Percentiles rank a stretch among this genome's conserved stretches.
These are phyloP conservation scores for Pemphigus obesinymphae DNA, from an alignment of 1,140 invertebrate genomes.

Conservation along the genomic window DNA sequence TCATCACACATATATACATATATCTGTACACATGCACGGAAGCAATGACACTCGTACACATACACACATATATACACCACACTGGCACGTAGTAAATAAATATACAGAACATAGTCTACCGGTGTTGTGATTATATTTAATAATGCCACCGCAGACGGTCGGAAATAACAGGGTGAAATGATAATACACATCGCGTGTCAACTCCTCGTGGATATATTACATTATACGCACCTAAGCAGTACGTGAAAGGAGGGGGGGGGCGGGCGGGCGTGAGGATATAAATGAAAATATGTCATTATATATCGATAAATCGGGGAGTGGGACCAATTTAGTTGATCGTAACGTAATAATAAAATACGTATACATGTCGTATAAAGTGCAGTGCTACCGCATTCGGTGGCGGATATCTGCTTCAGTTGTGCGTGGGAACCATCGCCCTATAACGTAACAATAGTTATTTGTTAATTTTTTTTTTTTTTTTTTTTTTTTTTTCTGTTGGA, in stretches of 20 bases:
- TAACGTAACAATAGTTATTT: too few relatives aligned
- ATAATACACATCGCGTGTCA: conserved; percentile 11
- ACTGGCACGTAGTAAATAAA: too few relatives aligned
- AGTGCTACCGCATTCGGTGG: background rate
- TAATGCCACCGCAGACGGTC: conserved; percentile 9
- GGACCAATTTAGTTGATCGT: background rate
- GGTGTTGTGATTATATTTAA: background rate
- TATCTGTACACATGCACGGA: background rate
- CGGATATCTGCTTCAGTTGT: too few relatives aligned
- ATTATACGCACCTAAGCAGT: too few relatives aligned
- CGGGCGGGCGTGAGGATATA: background rate
- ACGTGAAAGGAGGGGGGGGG: background rate
- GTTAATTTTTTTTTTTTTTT: too few relatives aligned
- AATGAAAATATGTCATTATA: background rate
- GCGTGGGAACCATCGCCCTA: background rate
- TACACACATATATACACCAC: background rate
- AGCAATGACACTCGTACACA: background rate
- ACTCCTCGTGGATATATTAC: background rate
- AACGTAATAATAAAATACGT: background rate
- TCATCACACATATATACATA: background rate
- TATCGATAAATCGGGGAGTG: background rate
- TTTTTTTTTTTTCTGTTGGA: too few relatives aligned
- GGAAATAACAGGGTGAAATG: conserved; percentile 5
- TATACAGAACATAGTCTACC: background rate
- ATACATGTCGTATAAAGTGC: background rate